Evolutionary conservation across 1,140 invertebrate species (phyloP), one percentile per base, ranked within the genome.

Genomic region (Aphidius ervi): DNA sequence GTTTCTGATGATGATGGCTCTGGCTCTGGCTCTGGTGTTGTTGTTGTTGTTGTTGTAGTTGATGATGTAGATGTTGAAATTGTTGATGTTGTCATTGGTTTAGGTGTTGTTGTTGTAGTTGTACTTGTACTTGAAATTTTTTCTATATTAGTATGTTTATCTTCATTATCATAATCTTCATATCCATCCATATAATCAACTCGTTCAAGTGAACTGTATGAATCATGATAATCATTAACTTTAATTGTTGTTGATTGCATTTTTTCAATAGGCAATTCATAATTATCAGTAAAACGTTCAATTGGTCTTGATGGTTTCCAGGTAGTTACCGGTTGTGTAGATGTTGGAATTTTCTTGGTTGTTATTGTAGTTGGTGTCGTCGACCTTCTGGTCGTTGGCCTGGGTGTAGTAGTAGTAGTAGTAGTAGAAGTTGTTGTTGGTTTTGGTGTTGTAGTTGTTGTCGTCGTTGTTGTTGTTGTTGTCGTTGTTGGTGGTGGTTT

Each of bases 401-500:
- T 31, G 23, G 23, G 2, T 31, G 64, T 61, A 9, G 46, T 49
- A 6, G 20, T 6, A 6, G 67, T n/a, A 20, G 56, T 54, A 42
- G 65, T 69, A 7, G 70, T 68, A 4, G 70, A 75, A 7, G 72
- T 70, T 43, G 75, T 71, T 9, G 70, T 75, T 3, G 80, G 70
- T 8, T 72, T 68, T 10, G 55, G 62, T 4, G 67, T 73, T 0
- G 76, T 75, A 6, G 68, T 69, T 9, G 65, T 72, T 1, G 76
- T 73, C 3, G 73, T 70, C 4, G 55, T 66, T 4, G 65, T 66
- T 6, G 48, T 63, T 6, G 58, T 69, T 2, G 80, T 74, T 6
- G 74, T 68, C 5, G 50, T 63, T n/a, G 71, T 74, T 5, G 67
- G 74, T 2, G 74, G 70, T 8, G 74, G 77, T 0, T 79, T 75